Conservation (phyloP, 2,888 invertebrate genomes). For the Polymixis lichenea region DNA sequence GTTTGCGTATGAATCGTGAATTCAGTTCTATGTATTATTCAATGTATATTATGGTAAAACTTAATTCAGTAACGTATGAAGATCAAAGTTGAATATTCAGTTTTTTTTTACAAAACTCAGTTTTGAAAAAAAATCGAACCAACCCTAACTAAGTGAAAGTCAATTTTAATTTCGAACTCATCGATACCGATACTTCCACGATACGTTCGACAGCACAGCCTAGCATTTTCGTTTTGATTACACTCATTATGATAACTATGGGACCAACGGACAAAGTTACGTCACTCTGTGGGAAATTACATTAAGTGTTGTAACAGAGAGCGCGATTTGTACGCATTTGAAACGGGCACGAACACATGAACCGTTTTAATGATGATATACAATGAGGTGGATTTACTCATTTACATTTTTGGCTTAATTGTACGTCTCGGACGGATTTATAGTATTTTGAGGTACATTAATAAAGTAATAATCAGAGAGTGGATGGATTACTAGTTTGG, state of each 20-base stretch:
- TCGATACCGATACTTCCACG: conserved; percentile 51
- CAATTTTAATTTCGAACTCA: conserved; percentile 53
- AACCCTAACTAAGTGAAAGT: conserved; percentile 44
- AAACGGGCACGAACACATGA: conserved; percentile 49
- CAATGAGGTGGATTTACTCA: conserved; percentile 35
- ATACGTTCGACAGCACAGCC: conserved; percentile 61
- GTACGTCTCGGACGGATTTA: conserved; percentile 32
- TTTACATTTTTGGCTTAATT: conserved; percentile 50
- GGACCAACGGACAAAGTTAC: conserved; percentile 62
- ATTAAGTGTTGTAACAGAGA: conserved; percentile 68
- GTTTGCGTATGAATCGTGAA: neutral
- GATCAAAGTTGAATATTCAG: neutral
- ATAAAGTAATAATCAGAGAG: conserved; percentile 33
- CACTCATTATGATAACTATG: conserved; percentile 75
- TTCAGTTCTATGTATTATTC: neutral
- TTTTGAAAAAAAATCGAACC: neutral
- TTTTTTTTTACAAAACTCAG: neutral
- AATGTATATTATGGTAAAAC: neutral
- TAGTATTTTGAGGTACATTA: conserved; percentile 37
- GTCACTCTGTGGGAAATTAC: conserved; percentile 61
- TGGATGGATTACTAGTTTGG: conserved; percentile 32
- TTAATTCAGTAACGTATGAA: neutral
- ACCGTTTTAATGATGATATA: conserved; percentile 59
- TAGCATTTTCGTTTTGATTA: conserved; percentile 72
- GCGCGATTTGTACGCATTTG: conserved; percentile 53